Evolutionary conservation across 2,888 invertebrate species (phyloP).

Genomic region (Stenodema calcarata): DNA sequence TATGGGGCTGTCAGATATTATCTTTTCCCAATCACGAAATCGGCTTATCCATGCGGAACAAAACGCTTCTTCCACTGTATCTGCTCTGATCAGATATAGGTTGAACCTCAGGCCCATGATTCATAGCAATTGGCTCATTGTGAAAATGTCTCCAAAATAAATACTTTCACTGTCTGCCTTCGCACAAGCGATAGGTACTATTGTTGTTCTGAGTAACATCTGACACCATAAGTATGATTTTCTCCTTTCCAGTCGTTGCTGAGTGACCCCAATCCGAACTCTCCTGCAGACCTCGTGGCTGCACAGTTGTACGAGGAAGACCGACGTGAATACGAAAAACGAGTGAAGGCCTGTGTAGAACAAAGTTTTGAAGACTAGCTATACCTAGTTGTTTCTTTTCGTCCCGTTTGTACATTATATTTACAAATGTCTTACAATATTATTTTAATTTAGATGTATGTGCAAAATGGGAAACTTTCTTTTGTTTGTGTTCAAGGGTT

Average conservation of each 20-base stretch:
- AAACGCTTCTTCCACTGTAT: too few species aligned
- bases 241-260: conserved; percentile 87
- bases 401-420: conserved; percentile 50
- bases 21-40: too few species aligned
- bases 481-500: neutral
- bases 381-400: conserved; percentile 34
- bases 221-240: neutral
- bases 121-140: too few species aligned
- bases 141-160: too few species aligned
- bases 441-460: conserved; percentile 22
- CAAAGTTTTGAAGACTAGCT: conserved; percentile 95
- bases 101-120: too few species aligned
- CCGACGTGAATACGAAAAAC: conserved; percentile 97
- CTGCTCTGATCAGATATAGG: too few species aligned
- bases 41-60: too few species aligned
- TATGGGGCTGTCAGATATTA: too few species aligned
- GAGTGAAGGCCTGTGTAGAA: conserved; percentile 99
- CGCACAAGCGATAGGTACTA: too few species aligned
- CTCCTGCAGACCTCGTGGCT: conserved; percentile 98
- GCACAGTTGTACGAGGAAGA: conserved; percentile 99
- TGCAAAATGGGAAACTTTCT: neutral
- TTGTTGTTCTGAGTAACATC: too few species aligned
- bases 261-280: conserved; percentile 99
- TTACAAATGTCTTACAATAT: conserved; percentile 25
- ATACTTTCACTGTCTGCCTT: too few species aligned